Percentiles rank a stretch among this genome's conserved stretches.
These are phyloP conservation scores for Euwallacea similis DNA, from an alignment of 1,140 invertebrate genomes.

Conservation along the genomic window DNA sequence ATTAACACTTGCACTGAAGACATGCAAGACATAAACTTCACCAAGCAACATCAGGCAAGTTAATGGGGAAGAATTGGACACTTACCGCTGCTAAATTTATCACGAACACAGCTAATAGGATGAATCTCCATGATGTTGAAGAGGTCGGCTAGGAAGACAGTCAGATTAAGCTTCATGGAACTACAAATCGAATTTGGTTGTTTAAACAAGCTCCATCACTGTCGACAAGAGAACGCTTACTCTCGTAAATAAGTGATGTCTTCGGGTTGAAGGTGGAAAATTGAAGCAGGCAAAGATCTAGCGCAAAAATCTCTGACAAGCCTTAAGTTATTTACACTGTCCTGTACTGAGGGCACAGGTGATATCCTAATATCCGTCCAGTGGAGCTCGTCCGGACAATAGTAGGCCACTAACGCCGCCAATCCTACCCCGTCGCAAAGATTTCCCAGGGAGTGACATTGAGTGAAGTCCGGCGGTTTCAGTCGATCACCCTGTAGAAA, in stretches of 20 bases:
- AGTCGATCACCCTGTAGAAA: constrained; percentile 53
- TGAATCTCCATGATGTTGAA: constrained; percentile 95
- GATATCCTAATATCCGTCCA: constrained; percentile 59
- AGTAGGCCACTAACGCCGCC: constrained; percentile 87
- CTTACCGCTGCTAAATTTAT: constrained; percentile 58
- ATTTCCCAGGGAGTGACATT: constrained; percentile 67
- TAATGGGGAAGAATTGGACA: neutral
- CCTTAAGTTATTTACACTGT: constrained; percentile 92
- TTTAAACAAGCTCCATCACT: neutral
- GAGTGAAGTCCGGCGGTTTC: constrained; percentile 55
- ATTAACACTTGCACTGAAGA: too few relatives aligned
- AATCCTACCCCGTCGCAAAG: constrained; percentile 91
- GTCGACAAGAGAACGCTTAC: constrained; percentile 57
- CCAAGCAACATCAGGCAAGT: too few relatives aligned
- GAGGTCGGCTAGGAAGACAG: constrained; percentile 92
- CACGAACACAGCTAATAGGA: constrained; percentile 82
- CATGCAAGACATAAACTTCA: too few relatives aligned
- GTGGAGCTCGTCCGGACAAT: constrained; percentile 86
- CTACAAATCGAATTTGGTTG: constrained; percentile 57
- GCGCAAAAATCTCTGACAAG: constrained; percentile 87
- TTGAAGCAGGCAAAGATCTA: constrained; percentile 79
- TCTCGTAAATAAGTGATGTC: constrained; percentile 95
- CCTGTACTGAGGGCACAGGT: constrained; percentile 66
- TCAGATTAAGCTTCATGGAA: constrained; percentile 89
- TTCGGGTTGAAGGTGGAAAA: constrained; percentile 94